A percentile compares a stretch with the other conserved stretches of the same genome.
phyloP scores from a whole-genome alignment of 1,140 invertebrate species.

The Zaprionus tsacasi region DNA sequence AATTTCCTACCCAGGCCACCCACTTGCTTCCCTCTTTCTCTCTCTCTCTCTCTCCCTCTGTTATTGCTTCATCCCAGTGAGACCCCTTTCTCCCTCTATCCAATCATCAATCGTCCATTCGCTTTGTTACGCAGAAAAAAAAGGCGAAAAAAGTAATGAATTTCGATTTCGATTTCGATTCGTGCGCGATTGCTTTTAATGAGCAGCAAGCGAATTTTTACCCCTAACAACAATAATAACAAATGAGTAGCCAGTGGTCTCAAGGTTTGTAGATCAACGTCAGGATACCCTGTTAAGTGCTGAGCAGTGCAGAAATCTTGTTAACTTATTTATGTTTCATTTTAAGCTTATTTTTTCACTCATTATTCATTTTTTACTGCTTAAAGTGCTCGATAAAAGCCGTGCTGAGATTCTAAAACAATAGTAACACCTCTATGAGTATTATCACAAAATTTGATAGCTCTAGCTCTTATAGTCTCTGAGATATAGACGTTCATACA shows the following conservation, averaged over 20 bases:
- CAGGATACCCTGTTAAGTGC: background rate
- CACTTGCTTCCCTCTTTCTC: background rate
- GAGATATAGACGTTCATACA: too few species aligned
- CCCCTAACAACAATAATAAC: slow-evolving; percentile 7
- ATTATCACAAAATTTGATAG: too few species aligned
- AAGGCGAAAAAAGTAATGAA: slow-evolving; percentile 25
- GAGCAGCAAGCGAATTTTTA: slow-evolving; percentile 25
- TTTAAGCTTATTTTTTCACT: too few species aligned
- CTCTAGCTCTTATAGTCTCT: too few species aligned
- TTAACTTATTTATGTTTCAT: too few species aligned
- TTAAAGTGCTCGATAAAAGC: too few species aligned
- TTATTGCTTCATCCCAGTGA: background rate
- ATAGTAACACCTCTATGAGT: too few species aligned
- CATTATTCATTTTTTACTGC: background rate
- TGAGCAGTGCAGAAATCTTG: too few species aligned
- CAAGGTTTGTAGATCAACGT: background rate
- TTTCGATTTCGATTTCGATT: slow-evolving; percentile 32
- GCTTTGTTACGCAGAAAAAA: slow-evolving; percentile 19
- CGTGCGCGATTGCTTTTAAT: slow-evolving; percentile 32
- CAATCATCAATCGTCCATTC: background rate
- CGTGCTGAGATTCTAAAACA: too few species aligned
- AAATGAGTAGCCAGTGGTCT: background rate
- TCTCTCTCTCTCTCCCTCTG: too few species aligned
- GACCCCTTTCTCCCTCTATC: background rate
- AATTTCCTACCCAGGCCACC: slow-evolving; percentile 7